Evolutionary conservation across 1,140 invertebrate species (phyloP).

Genomic region (Nylanderia fulva): DNA sequence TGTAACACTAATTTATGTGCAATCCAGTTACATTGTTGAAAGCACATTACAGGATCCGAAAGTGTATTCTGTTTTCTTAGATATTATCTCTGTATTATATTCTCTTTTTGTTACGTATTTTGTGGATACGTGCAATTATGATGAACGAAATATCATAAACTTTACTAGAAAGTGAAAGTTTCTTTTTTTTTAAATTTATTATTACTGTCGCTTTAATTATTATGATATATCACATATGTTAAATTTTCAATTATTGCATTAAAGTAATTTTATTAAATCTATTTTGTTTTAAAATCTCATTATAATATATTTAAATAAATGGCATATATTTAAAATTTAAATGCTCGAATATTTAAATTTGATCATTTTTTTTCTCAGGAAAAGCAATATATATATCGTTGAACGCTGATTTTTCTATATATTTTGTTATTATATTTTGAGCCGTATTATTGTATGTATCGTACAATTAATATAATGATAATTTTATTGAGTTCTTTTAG

Average conservation of each 20-base stretch:
- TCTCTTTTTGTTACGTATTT: slow-evolving; percentile 24
- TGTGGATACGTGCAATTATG: slow-evolving; percentile 5
- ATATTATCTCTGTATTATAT: neutral
- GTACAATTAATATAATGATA: neutral
- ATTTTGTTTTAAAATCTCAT: neutral
- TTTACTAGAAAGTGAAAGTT: slow-evolving; percentile 14
- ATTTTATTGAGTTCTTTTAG: neutral
- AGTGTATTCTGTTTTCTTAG: slow-evolving; percentile 20
- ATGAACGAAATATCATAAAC: neutral
- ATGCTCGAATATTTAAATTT: too few species aligned
- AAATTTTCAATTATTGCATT: too few species aligned
- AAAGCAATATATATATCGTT: too few species aligned
- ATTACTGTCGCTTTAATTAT: neutral
- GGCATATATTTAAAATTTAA: too few species aligned
- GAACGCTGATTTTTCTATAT: neutral
- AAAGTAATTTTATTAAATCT: neutral
- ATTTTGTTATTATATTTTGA: neutral
- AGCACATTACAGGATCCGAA: slow-evolving; percentile 7
- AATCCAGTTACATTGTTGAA: slow-evolving; percentile 16
- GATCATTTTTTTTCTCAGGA: too few species aligned
- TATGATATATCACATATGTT: neutral
- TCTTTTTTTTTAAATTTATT: neutral
- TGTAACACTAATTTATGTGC: slow-evolving; percentile 14
- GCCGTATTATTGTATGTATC: neutral
- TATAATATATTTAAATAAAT: too few species aligned